Conservation (phyloP, 2,797 vertebrate species). For the Chiloscyllium punctatum region DNA sequence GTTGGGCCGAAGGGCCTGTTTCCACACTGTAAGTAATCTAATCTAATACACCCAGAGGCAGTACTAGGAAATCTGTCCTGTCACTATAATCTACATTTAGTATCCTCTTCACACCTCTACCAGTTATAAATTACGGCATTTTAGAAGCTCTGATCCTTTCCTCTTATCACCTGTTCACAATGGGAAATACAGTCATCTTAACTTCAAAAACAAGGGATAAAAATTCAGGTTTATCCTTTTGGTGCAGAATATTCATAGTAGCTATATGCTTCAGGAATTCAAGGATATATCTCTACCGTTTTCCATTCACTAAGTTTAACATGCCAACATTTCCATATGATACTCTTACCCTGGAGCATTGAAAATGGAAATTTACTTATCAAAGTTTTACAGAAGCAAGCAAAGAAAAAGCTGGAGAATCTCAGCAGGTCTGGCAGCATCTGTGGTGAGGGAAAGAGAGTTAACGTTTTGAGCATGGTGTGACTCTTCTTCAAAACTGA, state of each 20-base stretch:
- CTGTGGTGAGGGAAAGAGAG: too few species aligned
- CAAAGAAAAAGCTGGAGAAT: too few species aligned
- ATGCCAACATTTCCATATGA: not conserved
- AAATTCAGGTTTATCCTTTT: not conserved
- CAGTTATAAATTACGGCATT: not conserved
- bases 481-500: too few species aligned
- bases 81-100: not conserved
- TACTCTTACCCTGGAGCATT: not conserved
- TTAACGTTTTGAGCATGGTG: too few species aligned
- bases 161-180: not conserved
- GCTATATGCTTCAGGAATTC: not conserved
- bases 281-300: not conserved
- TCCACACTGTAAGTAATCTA: too few species aligned
- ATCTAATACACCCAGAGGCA: not conserved
- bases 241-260: not conserved
- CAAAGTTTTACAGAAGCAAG: not conserved
- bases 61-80: not conserved
- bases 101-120: not conserved
- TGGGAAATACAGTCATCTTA: not conserved
- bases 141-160: not conserved
- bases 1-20: too few species aligned
- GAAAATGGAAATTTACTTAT: not conserved
- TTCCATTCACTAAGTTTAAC: not conserved
- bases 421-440: too few species aligned
- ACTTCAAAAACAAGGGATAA: not conserved